phyloP scores from a whole-genome alignment of 2,797 vertebrate species.

The Scyliorhinus canicula region DNA sequence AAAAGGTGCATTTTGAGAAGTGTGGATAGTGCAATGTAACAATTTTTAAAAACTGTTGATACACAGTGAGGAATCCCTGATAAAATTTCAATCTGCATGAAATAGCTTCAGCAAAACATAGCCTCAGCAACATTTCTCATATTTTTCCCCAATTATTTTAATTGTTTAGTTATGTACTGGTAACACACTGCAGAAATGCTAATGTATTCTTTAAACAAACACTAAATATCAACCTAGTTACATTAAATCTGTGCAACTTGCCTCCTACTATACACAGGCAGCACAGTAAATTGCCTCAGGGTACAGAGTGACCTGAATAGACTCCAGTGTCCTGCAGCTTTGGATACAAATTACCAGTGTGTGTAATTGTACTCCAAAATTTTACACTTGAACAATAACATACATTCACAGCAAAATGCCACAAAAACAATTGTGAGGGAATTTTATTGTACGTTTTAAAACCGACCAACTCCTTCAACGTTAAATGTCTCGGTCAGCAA shows the following conservation, averaged over 20 bases:
- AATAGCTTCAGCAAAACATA: not conserved
- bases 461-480: not conserved
- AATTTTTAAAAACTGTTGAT: not conserved
- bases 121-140: not conserved
- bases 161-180: not conserved
- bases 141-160: not conserved
- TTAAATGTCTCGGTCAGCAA: not conserved
- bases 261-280: constrained; percentile 41
- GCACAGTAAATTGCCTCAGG: constrained; percentile 37
- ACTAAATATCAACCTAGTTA: constrained; percentile 37
- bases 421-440: not conserved
- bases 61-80: not conserved
- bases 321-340: constrained; percentile 37
- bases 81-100: not conserved
- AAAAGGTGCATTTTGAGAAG: not conserved
- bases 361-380: constrained; percentile 23
- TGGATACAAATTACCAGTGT: constrained; percentile 40
- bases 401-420: not conserved
- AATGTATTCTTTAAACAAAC: not conserved
- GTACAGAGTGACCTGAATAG: constrained; percentile 41
- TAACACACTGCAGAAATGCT: not conserved
- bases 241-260: constrained; percentile 38
- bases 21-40: not conserved
- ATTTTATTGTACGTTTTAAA: not conserved
- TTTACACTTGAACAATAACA: not conserved